phyloP scores from a whole-genome alignment of 1,140 invertebrate genomes.

The Drosophila pallidifrons region DNA sequence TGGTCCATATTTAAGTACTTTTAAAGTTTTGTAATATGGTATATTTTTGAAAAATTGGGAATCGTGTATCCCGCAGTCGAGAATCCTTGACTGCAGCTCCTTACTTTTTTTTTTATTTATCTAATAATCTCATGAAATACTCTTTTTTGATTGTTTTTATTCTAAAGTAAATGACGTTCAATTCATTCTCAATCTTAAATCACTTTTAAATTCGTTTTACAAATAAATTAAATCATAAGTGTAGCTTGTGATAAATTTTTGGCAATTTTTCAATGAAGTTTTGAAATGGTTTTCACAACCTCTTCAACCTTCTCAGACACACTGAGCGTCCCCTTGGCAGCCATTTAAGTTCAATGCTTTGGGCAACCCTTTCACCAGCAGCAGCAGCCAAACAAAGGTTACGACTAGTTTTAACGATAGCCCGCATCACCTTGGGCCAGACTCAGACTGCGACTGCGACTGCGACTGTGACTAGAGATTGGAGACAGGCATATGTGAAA shows the following conservation, averaged over 20 bases:
- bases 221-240: conserved; percentile 3
- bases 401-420: conserved; percentile 33
- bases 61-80: too few species aligned
- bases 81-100: too few species aligned
- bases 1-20: too few species aligned
- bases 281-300: not conserved
- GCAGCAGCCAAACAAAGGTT: conserved; percentile 33
- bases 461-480: not conserved
- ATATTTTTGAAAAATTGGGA: too few species aligned
- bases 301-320: conserved; percentile 2
- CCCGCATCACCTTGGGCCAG: conserved; percentile 43
- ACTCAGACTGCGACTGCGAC: conserved; percentile 4
- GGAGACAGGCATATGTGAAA: too few species aligned
- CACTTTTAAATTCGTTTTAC: not conserved
- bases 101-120: too few species aligned
- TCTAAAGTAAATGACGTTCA: too few species aligned
- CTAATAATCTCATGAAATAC: too few species aligned
- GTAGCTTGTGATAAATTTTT: not conserved
- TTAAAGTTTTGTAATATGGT: too few species aligned
- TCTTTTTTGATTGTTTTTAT: too few species aligned
- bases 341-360: conserved; percentile 28
- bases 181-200: not conserved
- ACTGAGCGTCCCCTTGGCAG: conserved; percentile 17
- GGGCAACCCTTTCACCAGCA: conserved; percentile 17
- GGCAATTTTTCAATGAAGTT: not conserved